phyloP scores from a whole-genome alignment of 1,140 invertebrate species.

The Atopsyche davidsoni region DNA sequence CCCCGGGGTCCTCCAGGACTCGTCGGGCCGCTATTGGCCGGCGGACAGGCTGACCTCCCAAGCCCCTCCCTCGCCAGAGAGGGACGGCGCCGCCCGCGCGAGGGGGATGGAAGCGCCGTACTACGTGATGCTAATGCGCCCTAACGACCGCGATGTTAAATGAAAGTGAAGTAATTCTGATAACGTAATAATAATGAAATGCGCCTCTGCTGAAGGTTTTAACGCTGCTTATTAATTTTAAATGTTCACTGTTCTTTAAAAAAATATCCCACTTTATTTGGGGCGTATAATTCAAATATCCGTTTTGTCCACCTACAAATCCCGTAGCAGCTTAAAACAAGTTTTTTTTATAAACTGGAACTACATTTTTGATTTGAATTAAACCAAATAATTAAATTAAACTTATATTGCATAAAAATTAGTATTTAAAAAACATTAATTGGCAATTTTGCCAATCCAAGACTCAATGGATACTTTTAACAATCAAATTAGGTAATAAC shows the following conservation, averaged over 20 bases:
- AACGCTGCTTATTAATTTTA: too few species aligned
- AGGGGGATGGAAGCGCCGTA: not conserved
- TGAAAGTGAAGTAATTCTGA: not conserved
- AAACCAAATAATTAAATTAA: not conserved
- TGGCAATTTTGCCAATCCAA: slow-evolving; percentile 1
- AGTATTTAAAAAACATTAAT: not conserved
- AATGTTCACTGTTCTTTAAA: too few species aligned
- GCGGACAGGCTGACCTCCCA: not conserved
- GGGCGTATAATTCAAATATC: too few species aligned
- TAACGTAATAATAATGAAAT: too few species aligned
- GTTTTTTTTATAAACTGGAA: too few species aligned
- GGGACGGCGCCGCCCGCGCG: not conserved
- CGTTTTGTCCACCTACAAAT: too few species aligned
- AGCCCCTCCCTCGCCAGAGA: slow-evolving; percentile 5
- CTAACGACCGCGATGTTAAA: too few species aligned
- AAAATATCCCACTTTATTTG: too few species aligned
- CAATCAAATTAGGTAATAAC: too few species aligned
- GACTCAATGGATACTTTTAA: not conserved
- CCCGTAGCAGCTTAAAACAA: too few species aligned
- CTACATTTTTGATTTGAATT: too few species aligned
- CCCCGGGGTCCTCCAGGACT: slow-evolving; percentile 8
- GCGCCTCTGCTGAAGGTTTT: too few species aligned
- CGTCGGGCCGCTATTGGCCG: slow-evolving; percentile 14
- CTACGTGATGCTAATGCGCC: not conserved
- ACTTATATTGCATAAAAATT: not conserved